These are phyloP conservation scores for Parauchenoglanis ngamensis DNA, from an alignment of 2,797 vertebrate genomes.

Conservation along the genomic window DNA sequence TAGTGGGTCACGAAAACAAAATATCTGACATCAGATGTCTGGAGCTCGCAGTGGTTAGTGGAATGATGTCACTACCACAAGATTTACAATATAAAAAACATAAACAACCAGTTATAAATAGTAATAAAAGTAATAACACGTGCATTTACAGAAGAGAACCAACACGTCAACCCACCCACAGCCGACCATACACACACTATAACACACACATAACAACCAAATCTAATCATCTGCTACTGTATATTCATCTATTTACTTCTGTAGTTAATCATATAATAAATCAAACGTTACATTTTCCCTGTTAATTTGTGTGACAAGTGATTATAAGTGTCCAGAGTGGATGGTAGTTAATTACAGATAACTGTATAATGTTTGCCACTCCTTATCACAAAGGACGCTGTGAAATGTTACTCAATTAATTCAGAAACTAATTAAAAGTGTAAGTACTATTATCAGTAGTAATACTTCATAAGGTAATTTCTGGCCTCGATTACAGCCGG, in stretches of 20 bases:
- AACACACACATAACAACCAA: background rate
- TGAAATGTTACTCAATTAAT: background rate
- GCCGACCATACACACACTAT: background rate
- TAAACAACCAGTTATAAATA: background rate
- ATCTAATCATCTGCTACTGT: background rate
- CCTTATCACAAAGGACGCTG: background rate
- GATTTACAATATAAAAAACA: background rate
- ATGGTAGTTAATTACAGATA: too few relatives aligned
- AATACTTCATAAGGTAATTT: background rate
- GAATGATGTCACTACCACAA: background rate
- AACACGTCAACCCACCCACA: background rate
- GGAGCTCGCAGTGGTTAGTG: background rate
- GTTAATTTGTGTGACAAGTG: background rate
- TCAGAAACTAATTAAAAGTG: too few relatives aligned
- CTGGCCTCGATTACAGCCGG: background rate
- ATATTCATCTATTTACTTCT: background rate
- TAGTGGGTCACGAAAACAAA: background rate
- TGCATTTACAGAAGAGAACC: background rate
- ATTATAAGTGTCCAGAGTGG: background rate
- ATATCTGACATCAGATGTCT: background rate
- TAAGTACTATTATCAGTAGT: background rate
- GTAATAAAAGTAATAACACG: background rate
- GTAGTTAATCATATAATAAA: background rate
- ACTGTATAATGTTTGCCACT: background rate
- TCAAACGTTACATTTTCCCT: background rate